Evolutionary conservation across 2,113 vertebrate genomes (phyloP).

Genomic region (Cavia porcellus): DNA sequence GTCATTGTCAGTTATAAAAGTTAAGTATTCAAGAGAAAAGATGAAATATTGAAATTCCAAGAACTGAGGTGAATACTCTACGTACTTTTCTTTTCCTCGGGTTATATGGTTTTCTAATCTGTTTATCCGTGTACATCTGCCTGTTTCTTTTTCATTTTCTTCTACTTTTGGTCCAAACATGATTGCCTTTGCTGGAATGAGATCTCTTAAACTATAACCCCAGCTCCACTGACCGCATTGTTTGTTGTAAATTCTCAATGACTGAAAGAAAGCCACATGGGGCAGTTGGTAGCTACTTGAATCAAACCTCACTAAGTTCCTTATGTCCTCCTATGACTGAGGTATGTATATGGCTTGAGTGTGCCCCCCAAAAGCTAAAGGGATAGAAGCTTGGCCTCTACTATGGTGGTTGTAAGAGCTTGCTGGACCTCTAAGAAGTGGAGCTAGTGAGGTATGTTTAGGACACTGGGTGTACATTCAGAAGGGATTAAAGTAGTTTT

Average conservation of each 20-base stretch:
- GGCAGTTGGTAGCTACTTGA: neutral
- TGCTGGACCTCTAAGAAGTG: neutral
- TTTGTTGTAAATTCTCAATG: neutral
- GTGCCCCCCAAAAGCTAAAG: neutral
- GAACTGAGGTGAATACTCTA: neutral
- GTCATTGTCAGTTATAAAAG: neutral
- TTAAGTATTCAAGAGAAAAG: neutral
- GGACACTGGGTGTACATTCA: neutral
- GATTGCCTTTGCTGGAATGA: neutral
- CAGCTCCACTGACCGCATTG: neutral
- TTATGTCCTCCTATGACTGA: neutral
- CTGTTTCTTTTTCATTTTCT: neutral
- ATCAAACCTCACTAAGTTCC: neutral
- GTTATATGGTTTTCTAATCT: neutral
- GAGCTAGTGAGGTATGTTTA: no score
- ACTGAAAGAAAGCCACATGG: neutral
- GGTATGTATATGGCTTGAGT: neutral
- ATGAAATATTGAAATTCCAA: neutral
- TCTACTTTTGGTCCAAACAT: neutral
- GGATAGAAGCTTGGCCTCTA: neutral
- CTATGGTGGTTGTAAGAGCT: neutral
- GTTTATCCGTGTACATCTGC: neutral
- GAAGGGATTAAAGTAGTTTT: neutral
- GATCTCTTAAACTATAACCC: neutral
- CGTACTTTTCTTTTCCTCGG: neutral